Evolutionary conservation across 2,888 invertebrate species (phyloP).

Genomic region (Lypha dubia): DNA sequence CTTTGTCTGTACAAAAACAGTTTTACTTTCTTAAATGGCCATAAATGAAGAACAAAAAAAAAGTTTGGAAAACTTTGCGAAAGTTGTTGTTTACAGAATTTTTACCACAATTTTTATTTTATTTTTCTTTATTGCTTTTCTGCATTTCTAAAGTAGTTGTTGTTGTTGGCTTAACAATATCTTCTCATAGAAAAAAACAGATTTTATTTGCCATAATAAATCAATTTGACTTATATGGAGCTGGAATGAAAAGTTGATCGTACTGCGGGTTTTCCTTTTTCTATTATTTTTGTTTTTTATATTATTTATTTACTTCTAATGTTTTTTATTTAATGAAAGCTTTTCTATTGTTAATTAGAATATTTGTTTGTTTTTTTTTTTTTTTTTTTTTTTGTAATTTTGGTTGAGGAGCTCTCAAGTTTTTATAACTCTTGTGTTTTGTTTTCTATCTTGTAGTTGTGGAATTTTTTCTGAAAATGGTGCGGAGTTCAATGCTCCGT

Average conservation of each 20-base stretch:
- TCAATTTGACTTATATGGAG: constrained; percentile 54
- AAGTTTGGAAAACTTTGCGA: constrained; percentile 45
- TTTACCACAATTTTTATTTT: constrained; percentile 18
- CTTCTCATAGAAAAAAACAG: constrained; percentile 50
- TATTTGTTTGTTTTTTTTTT: not conserved
- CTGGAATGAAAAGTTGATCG: constrained; percentile 14
- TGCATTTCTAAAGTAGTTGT: constrained; percentile 9
- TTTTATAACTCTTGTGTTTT: not conserved
- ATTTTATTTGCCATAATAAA: constrained; percentile 27
- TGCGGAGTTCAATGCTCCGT: no score
- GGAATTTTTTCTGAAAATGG: no score
- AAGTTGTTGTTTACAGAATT: constrained; percentile 58
- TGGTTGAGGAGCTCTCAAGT: not conserved
- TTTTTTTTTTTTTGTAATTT: not conserved
- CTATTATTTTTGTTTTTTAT: not conserved
- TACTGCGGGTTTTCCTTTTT: constrained; percentile 6
- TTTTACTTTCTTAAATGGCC: constrained; percentile 60
- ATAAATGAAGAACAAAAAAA: constrained; percentile 13
- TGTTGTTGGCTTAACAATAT: constrained; percentile 47
- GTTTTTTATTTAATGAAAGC: constrained; percentile 38
- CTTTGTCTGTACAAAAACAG: constrained; percentile 26
- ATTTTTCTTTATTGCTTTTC: constrained; percentile 26
- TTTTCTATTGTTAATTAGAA: not conserved
- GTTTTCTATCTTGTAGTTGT: not conserved
- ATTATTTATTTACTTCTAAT: not conserved